Evolutionary conservation across 1,140 invertebrate species (phyloP).

Genomic region (Eriosoma lanigerum): DNA sequence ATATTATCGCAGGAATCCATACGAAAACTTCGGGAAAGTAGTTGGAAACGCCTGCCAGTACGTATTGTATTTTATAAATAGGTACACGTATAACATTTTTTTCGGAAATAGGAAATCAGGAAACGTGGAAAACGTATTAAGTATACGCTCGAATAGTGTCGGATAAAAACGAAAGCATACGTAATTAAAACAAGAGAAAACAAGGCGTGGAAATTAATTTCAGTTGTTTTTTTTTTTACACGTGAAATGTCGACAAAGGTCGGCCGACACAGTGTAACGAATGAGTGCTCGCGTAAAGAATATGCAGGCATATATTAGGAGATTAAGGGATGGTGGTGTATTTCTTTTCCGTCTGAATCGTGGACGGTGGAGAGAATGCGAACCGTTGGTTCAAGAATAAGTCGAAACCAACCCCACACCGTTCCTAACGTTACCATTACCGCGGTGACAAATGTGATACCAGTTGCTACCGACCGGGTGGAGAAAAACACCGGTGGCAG

Average conservation of each 20-base stretch:
- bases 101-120: too few relatives aligned
- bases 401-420: not conserved
- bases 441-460: slow-evolving; percentile 20
- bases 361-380: not conserved
- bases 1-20: not conserved
- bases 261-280: not conserved
- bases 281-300: not conserved
- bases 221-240: not conserved
- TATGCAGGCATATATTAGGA: slow-evolving; percentile 7
- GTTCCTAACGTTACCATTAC: not conserved
- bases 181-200: too few relatives aligned
- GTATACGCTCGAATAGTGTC: too few relatives aligned
- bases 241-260: not conserved
- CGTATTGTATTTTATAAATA: too few relatives aligned
- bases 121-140: too few relatives aligned
- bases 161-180: too few relatives aligned
- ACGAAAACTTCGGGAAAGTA: not conserved
- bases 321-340: not conserved
- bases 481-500: not conserved
- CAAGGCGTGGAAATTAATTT: too few relatives aligned
- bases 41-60: too few relatives aligned
- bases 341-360: not conserved
- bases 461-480: not conserved
- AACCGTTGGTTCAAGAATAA: not conserved
- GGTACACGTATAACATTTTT: too few relatives aligned